phyloP scores from a whole-genome alignment of 2,113 vertebrate species.

The Poecilia latipinna region DNA sequence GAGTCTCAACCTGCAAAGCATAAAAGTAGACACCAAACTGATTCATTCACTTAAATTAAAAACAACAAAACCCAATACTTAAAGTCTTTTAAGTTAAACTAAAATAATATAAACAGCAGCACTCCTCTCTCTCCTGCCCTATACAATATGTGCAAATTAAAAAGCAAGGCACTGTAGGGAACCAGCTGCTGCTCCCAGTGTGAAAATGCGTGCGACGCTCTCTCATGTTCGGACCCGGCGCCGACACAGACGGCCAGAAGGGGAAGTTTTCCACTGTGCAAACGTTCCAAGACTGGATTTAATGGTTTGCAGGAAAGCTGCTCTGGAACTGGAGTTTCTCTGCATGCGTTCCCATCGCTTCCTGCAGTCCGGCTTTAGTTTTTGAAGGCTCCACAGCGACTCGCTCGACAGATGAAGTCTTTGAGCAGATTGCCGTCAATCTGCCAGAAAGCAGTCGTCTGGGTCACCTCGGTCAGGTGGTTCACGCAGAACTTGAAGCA shows the following conservation, averaged over 20 bases:
- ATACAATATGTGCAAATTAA: conserved; percentile 13
- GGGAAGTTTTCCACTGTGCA: not conserved
- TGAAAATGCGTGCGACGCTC: not conserved
- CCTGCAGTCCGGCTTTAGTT: conserved; percentile 82
- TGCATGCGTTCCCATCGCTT: not conserved
- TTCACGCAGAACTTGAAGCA: conserved; percentile 99
- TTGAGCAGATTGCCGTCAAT: conserved; percentile 95
- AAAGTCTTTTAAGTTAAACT: not conserved
- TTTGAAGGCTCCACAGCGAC: conserved; percentile 96
- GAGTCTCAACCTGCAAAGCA: conserved; percentile 7
- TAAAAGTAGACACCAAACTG: too few species aligned
- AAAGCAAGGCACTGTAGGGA: conserved; percentile 33
- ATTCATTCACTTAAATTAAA: conserved; percentile 25
- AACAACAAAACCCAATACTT: conserved; percentile 14
- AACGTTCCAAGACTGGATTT: not conserved
- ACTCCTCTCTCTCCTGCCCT: not conserved
- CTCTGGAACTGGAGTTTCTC: not conserved
- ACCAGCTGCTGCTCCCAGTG: conserved; percentile 1
- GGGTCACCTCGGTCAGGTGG: conserved; percentile 97
- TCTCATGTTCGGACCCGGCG: not conserved
- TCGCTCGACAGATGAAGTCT: conserved; percentile 96
- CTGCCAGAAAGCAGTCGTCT: conserved; percentile 95
- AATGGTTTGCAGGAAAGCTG: not conserved
- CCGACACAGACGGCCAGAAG: not conserved
- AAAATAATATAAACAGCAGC: conserved; percentile 28